phyloP scores from a whole-genome alignment of 2,888 invertebrate species.

The Augiades crinisus region DNA sequence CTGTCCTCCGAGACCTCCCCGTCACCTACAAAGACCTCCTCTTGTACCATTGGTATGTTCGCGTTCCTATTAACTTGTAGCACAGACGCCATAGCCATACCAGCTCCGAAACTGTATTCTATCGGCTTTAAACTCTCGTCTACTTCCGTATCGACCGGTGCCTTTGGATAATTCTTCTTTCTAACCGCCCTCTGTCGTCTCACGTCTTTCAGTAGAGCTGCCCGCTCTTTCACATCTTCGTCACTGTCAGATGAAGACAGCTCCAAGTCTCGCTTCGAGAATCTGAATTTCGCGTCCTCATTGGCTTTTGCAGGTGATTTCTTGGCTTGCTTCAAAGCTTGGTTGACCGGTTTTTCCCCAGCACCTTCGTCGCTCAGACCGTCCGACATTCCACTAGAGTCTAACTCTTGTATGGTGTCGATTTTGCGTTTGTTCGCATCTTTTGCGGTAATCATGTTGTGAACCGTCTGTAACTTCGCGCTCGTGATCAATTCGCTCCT shows the following conservation, averaged over 20 bases:
- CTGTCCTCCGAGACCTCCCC: constrained; percentile 74
- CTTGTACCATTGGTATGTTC: constrained; percentile 47
- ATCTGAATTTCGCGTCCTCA: constrained; percentile 41
- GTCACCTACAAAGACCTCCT: constrained; percentile 70
- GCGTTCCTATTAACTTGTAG: constrained; percentile 54
- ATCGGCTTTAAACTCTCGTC: constrained; percentile 70
- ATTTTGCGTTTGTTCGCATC: background rate
- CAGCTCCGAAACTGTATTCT: constrained; percentile 72
- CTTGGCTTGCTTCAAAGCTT: constrained; percentile 40
- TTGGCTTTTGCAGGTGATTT: too few relatives aligned
- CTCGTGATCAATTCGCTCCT: constrained; percentile 34
- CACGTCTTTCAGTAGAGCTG: constrained; percentile 54
- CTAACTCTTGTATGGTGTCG: background rate
- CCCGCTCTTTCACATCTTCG: constrained; percentile 44
- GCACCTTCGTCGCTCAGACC: constrained; percentile 44
- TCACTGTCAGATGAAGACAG: constrained; percentile 62
- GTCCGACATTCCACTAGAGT: constrained; percentile 32
- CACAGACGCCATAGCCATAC: constrained; percentile 74
- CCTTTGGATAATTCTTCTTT: too few relatives aligned
- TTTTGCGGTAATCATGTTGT: constrained; percentile 29
- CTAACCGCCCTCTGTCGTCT: constrained; percentile 56
- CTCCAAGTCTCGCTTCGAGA: constrained; percentile 60
- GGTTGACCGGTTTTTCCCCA: constrained; percentile 37
- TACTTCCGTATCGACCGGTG: constrained; percentile 51
- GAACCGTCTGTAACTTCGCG: constrained; percentile 47